Evolutionary conservation across 2,888 invertebrate species (phyloP), one percentile per base, ranked within the genome.

Genomic region (Cantharis flavilabris): DNA sequence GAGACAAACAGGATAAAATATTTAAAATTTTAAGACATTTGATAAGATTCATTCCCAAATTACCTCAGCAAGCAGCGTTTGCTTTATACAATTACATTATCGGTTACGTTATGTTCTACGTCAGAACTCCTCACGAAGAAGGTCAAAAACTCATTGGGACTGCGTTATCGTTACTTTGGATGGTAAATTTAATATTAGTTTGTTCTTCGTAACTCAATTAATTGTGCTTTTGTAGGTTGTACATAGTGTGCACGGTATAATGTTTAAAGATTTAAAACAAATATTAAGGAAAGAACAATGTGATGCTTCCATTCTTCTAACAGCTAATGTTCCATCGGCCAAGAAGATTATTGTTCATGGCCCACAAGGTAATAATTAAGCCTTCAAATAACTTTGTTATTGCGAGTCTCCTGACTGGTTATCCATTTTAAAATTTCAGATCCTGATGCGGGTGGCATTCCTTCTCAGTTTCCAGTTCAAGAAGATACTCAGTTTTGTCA

Each of bases 101-200:
- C 83, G 99, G 99, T 1, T 99, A 98, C 86, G 97, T 99, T 3
- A 99, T 99, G 99, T 99, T 98, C 89, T 99, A 99, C 85, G 98
- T 99, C 2, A 91, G 99, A 73, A 95, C 97, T 11, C 98, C 99
- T 0, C 97, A 98, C 85, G 98, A 99, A 85, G 96, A 97, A 69
- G 97, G 98, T 0, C 98, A 98, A 85, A 95, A 97, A 83, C 92
- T 98, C 69, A 97, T 99, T 79, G 97, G 98, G 9, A 95, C 97
- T 16, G 99, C 99, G 0, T 90, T 99, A 2, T 97, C 98, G 0
- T 93, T 99, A 74, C 89, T 99, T 1, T 99, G 99, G 98, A 97
- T 98, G 96, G 98, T 96, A 87, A 88, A 88, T 63, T 71, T 69
- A 10, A 71, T 18, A 20, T 20, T 26, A 14, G 62, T 28, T 69